phyloP scores from a whole-genome alignment of 2,113 vertebrate species.

The Brachypteracias leptosomus region DNA sequence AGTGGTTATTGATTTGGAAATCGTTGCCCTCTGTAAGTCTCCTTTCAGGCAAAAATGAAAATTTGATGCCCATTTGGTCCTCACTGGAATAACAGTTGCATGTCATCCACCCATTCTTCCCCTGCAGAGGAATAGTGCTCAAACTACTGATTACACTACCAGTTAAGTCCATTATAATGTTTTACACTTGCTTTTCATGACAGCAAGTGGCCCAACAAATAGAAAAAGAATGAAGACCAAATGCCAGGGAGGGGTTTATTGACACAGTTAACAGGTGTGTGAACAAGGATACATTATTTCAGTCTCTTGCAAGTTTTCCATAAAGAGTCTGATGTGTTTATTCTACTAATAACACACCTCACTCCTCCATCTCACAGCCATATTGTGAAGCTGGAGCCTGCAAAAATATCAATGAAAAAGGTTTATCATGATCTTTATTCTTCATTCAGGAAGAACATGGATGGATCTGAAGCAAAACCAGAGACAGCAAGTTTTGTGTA shows the following conservation, averaged over 20 bases:
- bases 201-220: background rate
- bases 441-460: background rate
- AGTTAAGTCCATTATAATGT: background rate
- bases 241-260: background rate
- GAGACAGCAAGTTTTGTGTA: background rate
- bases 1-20: background rate
- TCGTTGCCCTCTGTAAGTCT: background rate
- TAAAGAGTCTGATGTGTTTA: background rate
- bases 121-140: background rate
- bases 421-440: background rate
- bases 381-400: background rate
- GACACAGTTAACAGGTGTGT: accelerated
- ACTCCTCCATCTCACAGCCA: background rate
- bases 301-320: background rate
- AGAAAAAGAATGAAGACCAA: background rate
- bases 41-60: background rate
- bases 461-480: background rate
- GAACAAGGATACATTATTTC: background rate
- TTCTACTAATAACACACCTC: background rate
- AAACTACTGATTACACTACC: background rate
- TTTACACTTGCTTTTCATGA: background rate
- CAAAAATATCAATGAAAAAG: background rate
- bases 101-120: background rate
- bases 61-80: background rate
- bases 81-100: background rate